These are phyloP conservation scores for Halcyon chelicuti DNA, from an alignment of 2,797 vertebrate species.

Conservation along the genomic window DNA sequence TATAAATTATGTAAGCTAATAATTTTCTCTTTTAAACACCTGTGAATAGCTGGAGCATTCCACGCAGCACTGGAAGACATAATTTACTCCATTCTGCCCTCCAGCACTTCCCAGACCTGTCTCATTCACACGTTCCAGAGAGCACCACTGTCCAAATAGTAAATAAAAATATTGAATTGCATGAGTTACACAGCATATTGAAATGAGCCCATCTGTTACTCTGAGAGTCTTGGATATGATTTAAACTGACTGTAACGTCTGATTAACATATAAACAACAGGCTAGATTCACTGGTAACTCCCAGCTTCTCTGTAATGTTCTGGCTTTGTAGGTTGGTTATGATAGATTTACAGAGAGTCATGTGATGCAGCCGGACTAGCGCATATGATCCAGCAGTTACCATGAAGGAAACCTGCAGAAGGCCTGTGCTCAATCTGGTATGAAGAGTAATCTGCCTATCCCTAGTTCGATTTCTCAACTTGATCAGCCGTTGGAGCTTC, in stretches of 20 bases:
- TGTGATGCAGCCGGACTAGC: not conserved
- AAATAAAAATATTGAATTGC: not conserved
- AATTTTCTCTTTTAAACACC: conserved; percentile 22
- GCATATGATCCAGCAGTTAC: not conserved
- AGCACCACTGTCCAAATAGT: not conserved
- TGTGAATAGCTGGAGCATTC: not conserved
- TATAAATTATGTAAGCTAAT: not conserved
- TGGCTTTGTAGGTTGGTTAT: not conserved
- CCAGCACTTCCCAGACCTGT: not conserved
- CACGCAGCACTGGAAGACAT: not conserved
- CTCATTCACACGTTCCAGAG: not conserved
- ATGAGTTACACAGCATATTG: not conserved
- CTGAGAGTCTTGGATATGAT: not conserved
- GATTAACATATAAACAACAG: not conserved
- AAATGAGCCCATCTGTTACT: not conserved
- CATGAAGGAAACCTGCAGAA: not conserved
- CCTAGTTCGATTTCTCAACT: not conserved
- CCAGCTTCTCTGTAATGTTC: not conserved
- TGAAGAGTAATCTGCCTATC: not conserved
- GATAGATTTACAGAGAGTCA: not conserved
- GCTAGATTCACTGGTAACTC: not conserved
- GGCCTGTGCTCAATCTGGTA: accelerated
- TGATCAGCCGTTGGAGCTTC: not conserved
- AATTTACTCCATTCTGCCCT: not conserved
- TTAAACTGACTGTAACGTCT: not conserved